These are phyloP conservation scores for Leptopilina clavipes DNA, from an alignment of 1,140 invertebrate genomes.

Conservation along the genomic window DNA sequence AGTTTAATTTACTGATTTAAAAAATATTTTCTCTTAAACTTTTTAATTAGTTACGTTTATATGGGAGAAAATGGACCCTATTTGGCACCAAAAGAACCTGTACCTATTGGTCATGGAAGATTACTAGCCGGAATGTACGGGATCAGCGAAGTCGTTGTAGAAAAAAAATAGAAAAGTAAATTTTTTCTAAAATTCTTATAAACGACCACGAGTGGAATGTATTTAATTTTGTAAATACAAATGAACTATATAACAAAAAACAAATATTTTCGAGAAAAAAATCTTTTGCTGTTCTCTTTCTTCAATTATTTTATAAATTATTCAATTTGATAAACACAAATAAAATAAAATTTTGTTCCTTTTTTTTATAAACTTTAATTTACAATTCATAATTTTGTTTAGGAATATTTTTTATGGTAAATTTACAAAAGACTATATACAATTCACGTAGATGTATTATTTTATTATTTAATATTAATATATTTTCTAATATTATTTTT, in stretches of 20 bases:
- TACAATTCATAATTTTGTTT: no score
- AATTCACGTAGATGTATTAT: no score
- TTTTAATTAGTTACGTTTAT: conserved; percentile 81
- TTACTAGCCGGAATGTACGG: conserved; percentile 85
- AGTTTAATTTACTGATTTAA: conserved; percentile 26
- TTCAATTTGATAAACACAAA: no score
- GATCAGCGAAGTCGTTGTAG: conserved; percentile 78
- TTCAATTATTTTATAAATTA: no score
- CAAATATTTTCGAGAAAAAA: not conserved
- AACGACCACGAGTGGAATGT: not conserved
- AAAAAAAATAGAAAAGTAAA: conserved; percentile 66
- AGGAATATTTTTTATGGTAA: no score
- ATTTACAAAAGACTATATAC: no score
- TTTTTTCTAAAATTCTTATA: not conserved
- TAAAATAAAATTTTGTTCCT: no score
- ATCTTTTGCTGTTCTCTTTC: no score
- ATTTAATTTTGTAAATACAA: conserved; percentile 19
- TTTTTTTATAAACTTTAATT: no score
- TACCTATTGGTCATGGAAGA: conserved; percentile 76
- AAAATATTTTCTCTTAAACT: conserved; percentile 66
- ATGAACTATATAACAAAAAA: not conserved
- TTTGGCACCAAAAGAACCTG: conserved; percentile 79
- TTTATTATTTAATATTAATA: no score
- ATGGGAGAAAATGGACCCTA: conserved; percentile 85
- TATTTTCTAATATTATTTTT: no score